Conservation (phyloP, 2,888 invertebrate genomes). For the Ophion costatus region DNA sequence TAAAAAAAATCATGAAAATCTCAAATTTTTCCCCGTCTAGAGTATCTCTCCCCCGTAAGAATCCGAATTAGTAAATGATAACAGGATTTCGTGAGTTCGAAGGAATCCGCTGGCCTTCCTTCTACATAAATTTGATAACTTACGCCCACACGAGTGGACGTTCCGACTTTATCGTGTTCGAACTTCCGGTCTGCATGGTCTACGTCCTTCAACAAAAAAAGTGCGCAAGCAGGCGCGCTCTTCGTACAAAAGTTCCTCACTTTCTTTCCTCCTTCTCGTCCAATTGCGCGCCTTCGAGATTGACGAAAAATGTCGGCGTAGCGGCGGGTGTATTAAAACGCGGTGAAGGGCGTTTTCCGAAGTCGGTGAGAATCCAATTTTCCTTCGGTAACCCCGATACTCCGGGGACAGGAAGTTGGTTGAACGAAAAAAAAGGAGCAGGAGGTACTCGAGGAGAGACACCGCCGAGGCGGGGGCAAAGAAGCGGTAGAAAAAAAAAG, state of each 20-base stretch:
- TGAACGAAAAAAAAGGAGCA: constrained; percentile 59
- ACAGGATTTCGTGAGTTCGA: too few species aligned
- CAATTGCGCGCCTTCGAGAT: not conserved
- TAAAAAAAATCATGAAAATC: too few species aligned
- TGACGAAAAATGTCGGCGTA: not conserved
- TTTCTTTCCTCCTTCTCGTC: constrained; percentile 1
- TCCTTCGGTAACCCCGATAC: constrained; percentile 71
- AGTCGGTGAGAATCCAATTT: constrained; percentile 72
- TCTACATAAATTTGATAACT: not conserved
- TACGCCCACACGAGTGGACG: constrained; percentile 22
- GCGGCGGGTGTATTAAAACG: not conserved
- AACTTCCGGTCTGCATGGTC: constrained; percentile 53
- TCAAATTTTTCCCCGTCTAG: too few species aligned
- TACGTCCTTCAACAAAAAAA: constrained; percentile 10
- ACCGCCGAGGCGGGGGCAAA: constrained; percentile 43
- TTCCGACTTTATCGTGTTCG: constrained; percentile 48
- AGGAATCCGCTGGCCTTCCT: too few species aligned
- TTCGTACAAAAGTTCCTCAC: constrained; percentile 4
- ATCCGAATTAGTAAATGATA: too few species aligned
- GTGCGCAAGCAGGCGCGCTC: not conserved
- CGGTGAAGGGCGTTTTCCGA: constrained; percentile 58
- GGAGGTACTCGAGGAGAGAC: constrained; percentile 26
- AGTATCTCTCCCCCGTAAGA: too few species aligned
- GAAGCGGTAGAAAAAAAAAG: constrained; percentile 47
- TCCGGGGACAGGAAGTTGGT: constrained; percentile 71